Base-by-base conservation (phyloP, 2,888 invertebrate species). In the Cryptocephalus primarius region DNA sequence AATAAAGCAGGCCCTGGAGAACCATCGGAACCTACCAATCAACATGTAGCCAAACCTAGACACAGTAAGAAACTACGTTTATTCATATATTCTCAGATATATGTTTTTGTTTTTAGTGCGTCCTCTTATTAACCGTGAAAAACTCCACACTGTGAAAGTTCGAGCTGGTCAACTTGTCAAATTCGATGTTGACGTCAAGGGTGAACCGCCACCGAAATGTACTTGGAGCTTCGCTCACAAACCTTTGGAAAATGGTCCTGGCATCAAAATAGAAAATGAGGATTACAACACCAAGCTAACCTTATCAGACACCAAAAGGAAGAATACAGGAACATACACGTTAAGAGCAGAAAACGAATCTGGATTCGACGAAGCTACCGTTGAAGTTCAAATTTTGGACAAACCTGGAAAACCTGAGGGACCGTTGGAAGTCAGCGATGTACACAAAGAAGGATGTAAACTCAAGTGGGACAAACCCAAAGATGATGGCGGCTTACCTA, bases 1-100 rank as follows among this genome's bases (percentile, higher is more conserved):
- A 96, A 96, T 72, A 94, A 94, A 70, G 95, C 93, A 8, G 95
- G 96, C 1, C 85, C 86, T 1, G 87, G 91, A 33, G 92, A 93
- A 59, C 89, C 94, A 1, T 88, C 90, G 45, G 93, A 93, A 52
- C 77, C 90, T 3, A 90, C 92, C 0, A 83, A 88, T 55, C 88
- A 86, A 49, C 91, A 92, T 57, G 72, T 87, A 41, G 88, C 90
- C 31, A 93, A 93, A 72, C 88, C 89, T 22, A 78, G 88, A 66
- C 86, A 84, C 76, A 71, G 88, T 88, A 74, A 85, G 85, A 76
- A 13, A 22, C 31, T 10, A 11, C 32, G 33, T 38, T 44, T 22
- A 6, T 22, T 22, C 6, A 22, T 22, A 9, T 14, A 40, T 14
- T 33, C 22, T 38, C 31, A 22, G 22, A 4, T 22, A 22, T 22